Percentiles rank a stretch among this genome's conserved stretches.
Evolutionary conservation across 1,140 invertebrate genomes (phyloP).

Genomic region (Bombus haemorrhoidalis): DNA sequence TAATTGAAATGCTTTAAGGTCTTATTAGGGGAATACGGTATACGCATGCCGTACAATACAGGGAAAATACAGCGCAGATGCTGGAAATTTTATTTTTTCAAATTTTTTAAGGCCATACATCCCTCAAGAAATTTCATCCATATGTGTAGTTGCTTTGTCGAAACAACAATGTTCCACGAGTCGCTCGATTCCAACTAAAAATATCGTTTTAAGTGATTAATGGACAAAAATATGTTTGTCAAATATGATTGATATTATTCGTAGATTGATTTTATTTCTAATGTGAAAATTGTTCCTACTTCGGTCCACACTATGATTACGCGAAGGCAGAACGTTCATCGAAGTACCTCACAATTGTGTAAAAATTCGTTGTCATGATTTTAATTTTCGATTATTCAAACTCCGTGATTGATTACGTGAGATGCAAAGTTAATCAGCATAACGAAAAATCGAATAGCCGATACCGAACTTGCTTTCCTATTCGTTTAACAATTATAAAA

Average conservation of each 20-base stretch:
- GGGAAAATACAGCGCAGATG: conserved; percentile 41
- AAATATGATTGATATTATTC: background rate
- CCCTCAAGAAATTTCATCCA: conserved; percentile 4
- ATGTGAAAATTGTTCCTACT: conserved; percentile 40
- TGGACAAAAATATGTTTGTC: background rate
- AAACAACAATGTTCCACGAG: background rate
- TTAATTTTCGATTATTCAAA: background rate
- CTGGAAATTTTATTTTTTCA: conserved; percentile 64
- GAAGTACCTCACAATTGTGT: conserved; percentile 29
- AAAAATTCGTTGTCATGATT: background rate
- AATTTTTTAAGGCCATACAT: conserved; percentile 52
- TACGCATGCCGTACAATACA: conserved; percentile 21
- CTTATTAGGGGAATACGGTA: background rate
- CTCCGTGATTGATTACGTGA: background rate
- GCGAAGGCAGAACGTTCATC: conserved; percentile 6
- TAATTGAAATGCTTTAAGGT: conserved; percentile 5
- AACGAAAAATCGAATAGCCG: conserved; percentile 13
- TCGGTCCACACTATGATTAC: conserved; percentile 13
- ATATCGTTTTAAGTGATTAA: background rate
- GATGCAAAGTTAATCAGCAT: background rate
- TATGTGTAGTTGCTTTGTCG: conserved; percentile 15
- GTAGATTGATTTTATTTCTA: background rate
- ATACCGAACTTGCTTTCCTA: conserved; percentile 8
- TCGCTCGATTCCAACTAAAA: background rate
- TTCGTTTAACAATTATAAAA: background rate